A percentile compares a stretch with the other conserved stretches of the same genome.
Conservation (phyloP, 2,113 vertebrate genomes). For the Notarius lentiginosus region DNA sequence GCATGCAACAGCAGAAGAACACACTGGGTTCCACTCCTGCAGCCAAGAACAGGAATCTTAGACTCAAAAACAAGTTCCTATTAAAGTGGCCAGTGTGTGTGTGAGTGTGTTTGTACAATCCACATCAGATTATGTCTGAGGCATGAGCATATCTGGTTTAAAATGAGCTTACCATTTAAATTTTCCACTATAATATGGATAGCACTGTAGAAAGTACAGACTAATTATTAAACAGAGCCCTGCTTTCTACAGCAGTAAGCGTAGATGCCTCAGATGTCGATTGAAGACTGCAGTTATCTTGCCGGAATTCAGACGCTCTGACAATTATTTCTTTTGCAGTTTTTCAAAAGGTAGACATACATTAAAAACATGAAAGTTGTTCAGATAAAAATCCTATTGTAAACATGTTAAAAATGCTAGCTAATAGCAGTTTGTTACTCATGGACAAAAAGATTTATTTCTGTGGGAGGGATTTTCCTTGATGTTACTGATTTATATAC, state of each 20-base stretch:
- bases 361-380: neutral
- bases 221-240: slow-evolving; percentile 8
- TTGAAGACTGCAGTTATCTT: neutral
- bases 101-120: neutral
- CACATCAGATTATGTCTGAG: neutral
- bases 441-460: neutral
- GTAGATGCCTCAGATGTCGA: neutral
- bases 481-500: neutral
- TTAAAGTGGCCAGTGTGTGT: no score
- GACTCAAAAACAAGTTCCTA: neutral
- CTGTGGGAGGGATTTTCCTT: neutral
- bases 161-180: slow-evolving; percentile 22
- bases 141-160: slow-evolving; percentile 17
- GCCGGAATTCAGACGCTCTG: neutral
- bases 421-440: neutral
- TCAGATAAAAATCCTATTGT: no score
- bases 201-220: neutral
- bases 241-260: neutral
- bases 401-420: neutral
- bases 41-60: no score
- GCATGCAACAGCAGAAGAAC: no score
- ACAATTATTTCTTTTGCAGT: neutral
- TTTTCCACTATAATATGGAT: neutral
- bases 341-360: neutral
- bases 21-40: no score